Conservation (phyloP, 2,797 vertebrate genomes). For the Darevskia mixta region DNA sequence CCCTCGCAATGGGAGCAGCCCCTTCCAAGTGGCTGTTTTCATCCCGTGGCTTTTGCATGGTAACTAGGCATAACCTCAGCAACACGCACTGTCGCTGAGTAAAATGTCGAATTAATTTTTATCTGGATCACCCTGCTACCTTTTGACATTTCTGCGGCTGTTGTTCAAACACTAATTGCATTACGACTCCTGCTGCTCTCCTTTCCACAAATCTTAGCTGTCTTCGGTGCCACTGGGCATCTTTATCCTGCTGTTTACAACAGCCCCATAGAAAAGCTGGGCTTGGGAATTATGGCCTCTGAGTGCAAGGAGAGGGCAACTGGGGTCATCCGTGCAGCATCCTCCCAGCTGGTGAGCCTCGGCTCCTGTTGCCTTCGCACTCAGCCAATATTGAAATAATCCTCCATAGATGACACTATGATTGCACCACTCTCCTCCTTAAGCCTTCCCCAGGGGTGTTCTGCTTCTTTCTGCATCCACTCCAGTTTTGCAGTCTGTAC, state of each 20-base stretch:
- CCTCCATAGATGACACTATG: no score
- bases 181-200: neutral
- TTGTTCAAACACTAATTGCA: conserved; percentile 28
- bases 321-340: neutral
- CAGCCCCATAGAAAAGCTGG: accelerated
- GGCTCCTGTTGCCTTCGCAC: neutral
- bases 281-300: neutral
- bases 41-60: accelerated
- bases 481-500: neutral
- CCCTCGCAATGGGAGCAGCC: accelerated
- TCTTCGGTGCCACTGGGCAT: neutral
- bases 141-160: conserved; percentile 28
- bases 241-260: neutral
- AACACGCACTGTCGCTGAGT: accelerated
- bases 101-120: neutral
- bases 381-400: neutral
- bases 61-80: neutral
- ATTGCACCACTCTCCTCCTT: no score
- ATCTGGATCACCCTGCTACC: neutral
- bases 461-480: neutral
- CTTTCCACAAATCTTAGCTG: neutral
- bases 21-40: accelerated
- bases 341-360: neutral
- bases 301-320: neutral
- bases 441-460: neutral